Conservation (phyloP, 2,113 vertebrate species). For the Bagarius yarrelli region DNA sequence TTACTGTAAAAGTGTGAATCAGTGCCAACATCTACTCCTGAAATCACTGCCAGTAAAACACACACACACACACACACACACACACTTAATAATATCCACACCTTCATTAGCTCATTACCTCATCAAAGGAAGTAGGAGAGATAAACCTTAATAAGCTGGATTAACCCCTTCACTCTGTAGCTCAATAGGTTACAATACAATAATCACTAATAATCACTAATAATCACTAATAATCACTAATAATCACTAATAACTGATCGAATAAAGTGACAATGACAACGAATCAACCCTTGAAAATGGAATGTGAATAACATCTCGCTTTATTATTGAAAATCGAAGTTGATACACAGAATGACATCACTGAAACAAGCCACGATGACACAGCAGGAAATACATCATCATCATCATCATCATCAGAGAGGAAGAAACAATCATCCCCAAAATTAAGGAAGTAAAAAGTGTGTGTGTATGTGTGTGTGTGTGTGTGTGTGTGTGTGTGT, state of each 20-base stretch:
- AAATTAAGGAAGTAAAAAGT: background rate
- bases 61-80: background rate
- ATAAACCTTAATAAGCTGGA: background rate
- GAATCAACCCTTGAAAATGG: background rate
- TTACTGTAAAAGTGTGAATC: background rate
- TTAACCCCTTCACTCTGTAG: no score
- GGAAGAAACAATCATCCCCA: conserved; percentile 8
- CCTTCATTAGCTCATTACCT: background rate
- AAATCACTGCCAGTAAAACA: background rate
- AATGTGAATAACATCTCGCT: background rate
- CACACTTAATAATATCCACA: background rate
- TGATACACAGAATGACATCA: conserved; percentile 32
- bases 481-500: background rate
- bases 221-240: background rate
- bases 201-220: background rate
- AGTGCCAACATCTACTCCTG: background rate
- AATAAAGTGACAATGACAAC: background rate
- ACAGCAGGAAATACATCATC: conserved; percentile 35
- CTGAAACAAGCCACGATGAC: conserved; percentile 35
- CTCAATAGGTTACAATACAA: no score
- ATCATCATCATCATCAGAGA: conserved; percentile 19
- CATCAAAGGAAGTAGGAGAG: background rate
- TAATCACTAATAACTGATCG: background rate
- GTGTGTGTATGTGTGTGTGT: conserved; percentile 2
- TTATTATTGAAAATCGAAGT: conserved; percentile 31